Evolutionary conservation across 2,888 invertebrate genomes (phyloP), one percentile per base, ranked within the genome.

Genomic region (Colostygia pectinataria): DNA sequence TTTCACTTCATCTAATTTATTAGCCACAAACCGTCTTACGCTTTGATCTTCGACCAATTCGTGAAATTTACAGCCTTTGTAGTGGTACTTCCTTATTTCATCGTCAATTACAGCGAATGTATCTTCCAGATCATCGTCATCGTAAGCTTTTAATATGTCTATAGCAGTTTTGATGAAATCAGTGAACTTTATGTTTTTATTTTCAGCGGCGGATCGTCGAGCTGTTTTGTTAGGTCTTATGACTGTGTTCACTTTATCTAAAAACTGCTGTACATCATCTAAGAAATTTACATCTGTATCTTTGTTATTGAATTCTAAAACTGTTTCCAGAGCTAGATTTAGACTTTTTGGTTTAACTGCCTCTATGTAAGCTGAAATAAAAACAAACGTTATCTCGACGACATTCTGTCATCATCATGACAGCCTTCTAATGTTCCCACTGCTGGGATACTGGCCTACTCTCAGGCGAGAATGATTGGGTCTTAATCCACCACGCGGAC

Each of bases 321-420:
- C 68, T 0, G 84, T 84, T 53, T 84, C 78, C 0, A 84, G 28
- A 0, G 72, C 76, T 8, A 83, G 8, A 9, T 82, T 81, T 0
- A 84, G 68, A 10, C 70, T 71, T 52, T 66, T 68, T 1, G 70
- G 59, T 8, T 62, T 61, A 0, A 51, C 46, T 4, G 59, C 24
- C 31, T 49, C 49, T 2, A 40, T 46, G 9, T 42, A 14, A 1
- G 32, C 64, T 68, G 55, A 31, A 60, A 61, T 32, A 32, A 46
- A 48, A 53, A 51, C 45, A 32, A 55, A n/a, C n/a, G n/a, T n/a
- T n/a, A n/a, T n/a, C n/a, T n/a, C n/a, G n/a, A n/a, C n/a, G n/a
- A n/a, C n/a, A n/a, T n/a, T n/a, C n/a, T n/a, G n/a, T n/a, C n/a
- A n/a, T n/a, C n/a, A n/a, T n/a, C n/a, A 24, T 15, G 4, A 15